phyloP scores from a whole-genome alignment of 2,113 vertebrate genomes.

The Conger conger region DNA sequence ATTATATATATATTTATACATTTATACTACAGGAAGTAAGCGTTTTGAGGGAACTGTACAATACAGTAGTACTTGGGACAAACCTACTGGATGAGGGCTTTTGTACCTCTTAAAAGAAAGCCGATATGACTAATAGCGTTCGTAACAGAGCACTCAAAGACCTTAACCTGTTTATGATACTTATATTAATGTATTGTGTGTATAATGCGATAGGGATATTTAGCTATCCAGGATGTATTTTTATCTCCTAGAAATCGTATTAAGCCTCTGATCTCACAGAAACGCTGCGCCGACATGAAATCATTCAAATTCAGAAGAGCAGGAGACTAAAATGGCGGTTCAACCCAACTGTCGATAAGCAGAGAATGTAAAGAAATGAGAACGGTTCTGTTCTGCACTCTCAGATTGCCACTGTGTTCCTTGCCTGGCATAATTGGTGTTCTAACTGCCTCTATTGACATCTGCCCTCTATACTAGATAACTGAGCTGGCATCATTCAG shows the following conservation, averaged over 20 bases:
- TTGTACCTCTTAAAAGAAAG: conserved; percentile 3
- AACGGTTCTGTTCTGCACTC: conserved; percentile 18
- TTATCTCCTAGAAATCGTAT: background rate
- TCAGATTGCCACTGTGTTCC: conserved; percentile 4
- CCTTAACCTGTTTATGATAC: background rate
- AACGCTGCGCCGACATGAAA: background rate
- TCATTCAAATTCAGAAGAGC: background rate
- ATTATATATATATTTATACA: too few species aligned
- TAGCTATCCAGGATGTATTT: background rate
- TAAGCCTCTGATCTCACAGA: background rate
- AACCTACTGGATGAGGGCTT: background rate
- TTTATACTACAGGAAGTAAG: conserved; percentile 18
- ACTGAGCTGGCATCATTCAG: background rate
- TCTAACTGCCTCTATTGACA: background rate
- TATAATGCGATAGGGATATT: background rate
- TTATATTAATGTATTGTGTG: background rate
- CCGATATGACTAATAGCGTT: background rate
- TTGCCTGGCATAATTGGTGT: background rate
- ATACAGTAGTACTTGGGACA: background rate
- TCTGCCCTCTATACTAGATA: background rate
- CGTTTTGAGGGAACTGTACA: conserved; percentile 17
- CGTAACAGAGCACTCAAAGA: background rate
- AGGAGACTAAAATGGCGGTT: background rate
- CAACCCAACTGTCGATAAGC: background rate
- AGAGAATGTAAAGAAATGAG: conserved; percentile 6